Evolutionary conservation across 2,888 invertebrate species (phyloP), one percentile per base, ranked within the genome.

Genomic region (Melangyna quadrimaculata): DNA sequence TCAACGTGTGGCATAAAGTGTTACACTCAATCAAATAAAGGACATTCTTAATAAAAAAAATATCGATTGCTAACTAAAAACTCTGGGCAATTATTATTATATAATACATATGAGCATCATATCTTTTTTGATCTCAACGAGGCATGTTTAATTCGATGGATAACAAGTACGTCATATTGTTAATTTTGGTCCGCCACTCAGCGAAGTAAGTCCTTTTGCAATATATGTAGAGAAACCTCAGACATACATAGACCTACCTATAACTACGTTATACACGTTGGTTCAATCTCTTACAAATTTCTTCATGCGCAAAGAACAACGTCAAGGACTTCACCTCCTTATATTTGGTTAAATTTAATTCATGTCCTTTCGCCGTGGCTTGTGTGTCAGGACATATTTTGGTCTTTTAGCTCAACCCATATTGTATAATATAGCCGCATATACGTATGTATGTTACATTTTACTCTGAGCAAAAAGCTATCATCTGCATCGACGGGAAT

Each of bases 341-440:
- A 81, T 81, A 78, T 86, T 86, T 81, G 83, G 78, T 70, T 83
- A 83, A 83, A 78, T 83, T 83, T 83, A 83, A 78, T 83, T 78
- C 73, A 70, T 83, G 78, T 83, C 78, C 73, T 83, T 78, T 73
- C 48, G 29, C 53, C 74, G 19, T 69, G 51, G 63, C 24, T 45
- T 61, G 59, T 61, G 59, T 59, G 55, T 19, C 45, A 81, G 78
- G 59, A 73, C 45, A 78, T 78, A 73, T 55, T 71, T 71, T 67
- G 40, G 72, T 57, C 40, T 45, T 48, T 12, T 7, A 57, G 17
- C 22, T 48, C 63, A 35, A 59, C 32, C 19, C 35, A n/a, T 43
- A n/a, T 24, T 27, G 6, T 27, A 40, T 40, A 40, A 3, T n/a
- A 35, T n/a, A 35, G 35, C 40, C 40, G n/a, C n/a, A 40, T 40